phyloP scores from a whole-genome alignment of 2,797 vertebrate genomes.

The Eulemur mongoz region DNA sequence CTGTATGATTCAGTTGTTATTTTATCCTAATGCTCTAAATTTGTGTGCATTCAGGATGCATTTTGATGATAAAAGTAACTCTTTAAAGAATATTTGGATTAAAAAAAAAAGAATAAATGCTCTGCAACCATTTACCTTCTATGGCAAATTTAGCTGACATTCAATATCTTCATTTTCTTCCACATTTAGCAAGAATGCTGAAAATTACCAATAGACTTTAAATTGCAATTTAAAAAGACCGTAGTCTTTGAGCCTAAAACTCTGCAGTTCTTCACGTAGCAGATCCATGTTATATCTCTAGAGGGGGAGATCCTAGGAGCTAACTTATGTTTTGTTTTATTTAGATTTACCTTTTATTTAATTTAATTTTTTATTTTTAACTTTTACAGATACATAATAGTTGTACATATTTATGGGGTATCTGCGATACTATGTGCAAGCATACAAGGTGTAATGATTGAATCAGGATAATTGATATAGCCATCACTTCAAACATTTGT shows the following conservation, averaged over 20 bases:
- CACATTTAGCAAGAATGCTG: background rate
- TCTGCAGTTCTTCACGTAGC: background rate
- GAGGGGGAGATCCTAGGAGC: background rate
- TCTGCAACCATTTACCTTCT: background rate
- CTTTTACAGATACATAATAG: background rate
- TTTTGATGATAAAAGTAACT: conserved; percentile 42
- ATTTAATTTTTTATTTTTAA: background rate
- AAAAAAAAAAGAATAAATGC: background rate
- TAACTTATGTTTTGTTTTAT: background rate
- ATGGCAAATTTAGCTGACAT: background rate
- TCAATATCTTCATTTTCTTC: background rate
- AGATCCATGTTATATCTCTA: background rate
- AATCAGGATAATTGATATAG: background rate
- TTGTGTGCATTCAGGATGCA: background rate
- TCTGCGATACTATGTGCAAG: background rate
- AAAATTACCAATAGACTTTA: conserved; percentile 20
- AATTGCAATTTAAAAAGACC: background rate
- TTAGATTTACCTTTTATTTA: background rate
- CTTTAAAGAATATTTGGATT: conserved; percentile 11
- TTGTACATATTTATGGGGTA: background rate
- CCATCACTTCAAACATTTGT: background rate
- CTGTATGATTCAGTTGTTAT: background rate
- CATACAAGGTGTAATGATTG: background rate
- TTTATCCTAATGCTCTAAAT: background rate
- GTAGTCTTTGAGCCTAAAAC: background rate